These are phyloP conservation scores for Chloroceryle amazona DNA, from an alignment of 2,797 vertebrate genomes.

Conservation along the genomic window DNA sequence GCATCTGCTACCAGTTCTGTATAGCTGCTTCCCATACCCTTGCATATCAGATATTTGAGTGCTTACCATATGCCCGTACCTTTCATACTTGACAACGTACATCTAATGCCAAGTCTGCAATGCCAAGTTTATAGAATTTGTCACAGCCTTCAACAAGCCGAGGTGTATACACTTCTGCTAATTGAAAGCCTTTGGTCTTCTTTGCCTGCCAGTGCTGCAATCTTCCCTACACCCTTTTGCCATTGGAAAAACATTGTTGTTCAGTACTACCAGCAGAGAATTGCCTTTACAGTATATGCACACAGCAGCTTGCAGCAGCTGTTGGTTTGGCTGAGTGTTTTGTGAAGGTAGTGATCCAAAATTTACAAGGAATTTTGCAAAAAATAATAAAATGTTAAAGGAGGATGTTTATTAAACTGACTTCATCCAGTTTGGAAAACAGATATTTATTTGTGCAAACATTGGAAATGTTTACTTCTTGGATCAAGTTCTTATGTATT, in stretches of 20 bases:
- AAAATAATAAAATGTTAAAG: neutral
- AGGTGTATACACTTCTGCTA: neutral
- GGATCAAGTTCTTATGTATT: neutral
- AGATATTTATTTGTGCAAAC: conserved; percentile 25
- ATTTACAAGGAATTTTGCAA: neutral
- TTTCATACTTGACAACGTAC: conserved; percentile 4
- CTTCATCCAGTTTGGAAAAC: neutral
- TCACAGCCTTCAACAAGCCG: neutral
- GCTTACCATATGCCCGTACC: conserved; percentile 18
- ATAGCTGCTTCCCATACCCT: neutral
- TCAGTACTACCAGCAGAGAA: neutral
- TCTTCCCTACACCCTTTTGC: neutral
- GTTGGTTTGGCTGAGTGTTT: neutral
- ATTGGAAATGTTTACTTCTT: neutral
- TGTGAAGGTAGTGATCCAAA: neutral
- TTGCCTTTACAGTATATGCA: neutral
- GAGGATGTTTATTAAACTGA: neutral
- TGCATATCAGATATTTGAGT: neutral
- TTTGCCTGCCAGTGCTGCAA: neutral
- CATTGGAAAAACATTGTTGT: neutral
- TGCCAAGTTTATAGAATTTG: neutral
- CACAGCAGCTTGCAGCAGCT: neutral
- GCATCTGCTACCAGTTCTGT: neutral
- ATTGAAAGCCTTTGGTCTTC: neutral
- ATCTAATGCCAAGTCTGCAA: neutral